Percentiles rank a stretch among this genome's conserved stretches.
Evolutionary conservation across 2,113 vertebrate genomes (phyloP).

Genomic region (Cathartes aura): DNA sequence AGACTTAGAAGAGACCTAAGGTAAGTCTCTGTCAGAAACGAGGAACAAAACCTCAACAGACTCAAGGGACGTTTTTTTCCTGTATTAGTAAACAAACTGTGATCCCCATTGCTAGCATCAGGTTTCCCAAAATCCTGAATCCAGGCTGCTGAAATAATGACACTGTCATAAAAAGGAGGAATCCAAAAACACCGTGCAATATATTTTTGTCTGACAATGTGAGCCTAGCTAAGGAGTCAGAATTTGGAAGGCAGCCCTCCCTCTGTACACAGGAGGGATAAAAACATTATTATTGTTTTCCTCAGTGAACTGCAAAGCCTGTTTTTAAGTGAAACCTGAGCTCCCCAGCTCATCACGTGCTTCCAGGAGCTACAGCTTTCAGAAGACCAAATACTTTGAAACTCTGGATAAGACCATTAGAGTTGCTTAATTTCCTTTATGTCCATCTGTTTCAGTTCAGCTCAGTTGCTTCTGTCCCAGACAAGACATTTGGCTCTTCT

Average conservation of each 20-base stretch:
- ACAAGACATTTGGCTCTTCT: slow-evolving; percentile 64
- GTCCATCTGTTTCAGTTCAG: slow-evolving; percentile 65
- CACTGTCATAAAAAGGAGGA: neutral
- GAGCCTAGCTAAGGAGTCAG: neutral
- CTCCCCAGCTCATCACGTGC: slow-evolving; percentile 12
- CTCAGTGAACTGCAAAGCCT: slow-evolving; percentile 50
- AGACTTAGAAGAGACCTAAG: neutral
- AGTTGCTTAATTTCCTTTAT: slow-evolving; percentile 68
- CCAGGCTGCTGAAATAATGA: neutral
- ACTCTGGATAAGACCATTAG: slow-evolving; percentile 62
- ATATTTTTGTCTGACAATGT: neutral
- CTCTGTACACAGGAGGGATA: neutral
- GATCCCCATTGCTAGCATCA: neutral
- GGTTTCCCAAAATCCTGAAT: neutral
- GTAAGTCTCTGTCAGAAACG: neutral
- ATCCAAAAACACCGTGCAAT: neutral
- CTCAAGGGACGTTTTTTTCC: neutral
- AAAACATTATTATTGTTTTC: slow-evolving; percentile 45
- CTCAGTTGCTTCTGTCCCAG: slow-evolving; percentile 62
- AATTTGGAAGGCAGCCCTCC: neutral
- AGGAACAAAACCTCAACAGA: neutral
- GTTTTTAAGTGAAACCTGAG: slow-evolving; percentile 58
- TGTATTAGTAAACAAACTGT: neutral
- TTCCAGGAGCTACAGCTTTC: slow-evolving; percentile 34
- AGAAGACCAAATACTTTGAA: slow-evolving; percentile 43